Evolutionary conservation across 35 echinoderm and acorn worm species (phyloP).

Genomic region (Heliocidaris erythrogramma): DNA sequence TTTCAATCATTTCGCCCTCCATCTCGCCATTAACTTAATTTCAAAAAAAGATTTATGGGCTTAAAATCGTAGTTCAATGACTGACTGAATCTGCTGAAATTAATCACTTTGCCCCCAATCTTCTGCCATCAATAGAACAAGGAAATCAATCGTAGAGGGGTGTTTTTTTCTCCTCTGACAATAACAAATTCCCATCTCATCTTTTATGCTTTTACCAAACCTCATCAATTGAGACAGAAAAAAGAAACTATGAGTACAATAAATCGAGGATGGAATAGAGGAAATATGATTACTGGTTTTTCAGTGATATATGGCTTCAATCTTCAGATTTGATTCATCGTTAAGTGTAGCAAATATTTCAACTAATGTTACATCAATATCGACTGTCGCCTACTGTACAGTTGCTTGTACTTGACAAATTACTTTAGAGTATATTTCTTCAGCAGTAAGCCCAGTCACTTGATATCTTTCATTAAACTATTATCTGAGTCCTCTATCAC

Average conservation of each 20-base stretch:
- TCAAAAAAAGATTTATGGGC: conserved; percentile 3
- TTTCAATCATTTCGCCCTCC: background rate
- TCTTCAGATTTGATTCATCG: background rate
- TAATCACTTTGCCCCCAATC: background rate
- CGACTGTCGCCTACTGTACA: background rate
- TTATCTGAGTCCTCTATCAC: too few relatives aligned
- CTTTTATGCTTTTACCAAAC: background rate
- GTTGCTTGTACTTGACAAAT: background rate
- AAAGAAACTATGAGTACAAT: background rate
- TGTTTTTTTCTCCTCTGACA: background rate
- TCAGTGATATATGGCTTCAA: conserved; percentile 35
- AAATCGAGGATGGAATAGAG: background rate
- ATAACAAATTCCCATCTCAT: background rate
- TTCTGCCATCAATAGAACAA: background rate
- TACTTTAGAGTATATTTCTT: background rate
- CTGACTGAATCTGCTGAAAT: background rate
- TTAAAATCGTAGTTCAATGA: background rate
- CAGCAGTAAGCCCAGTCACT: background rate
- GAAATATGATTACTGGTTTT: background rate
- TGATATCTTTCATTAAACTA: too few relatives aligned
- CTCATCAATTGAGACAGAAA: background rate
- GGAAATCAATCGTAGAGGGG: background rate
- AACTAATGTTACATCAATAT: background rate
- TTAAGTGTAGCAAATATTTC: conserved; percentile 35
- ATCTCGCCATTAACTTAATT: background rate